Conservation (phyloP, 1,140 invertebrate genomes). For the Bombus confusus region DNA sequence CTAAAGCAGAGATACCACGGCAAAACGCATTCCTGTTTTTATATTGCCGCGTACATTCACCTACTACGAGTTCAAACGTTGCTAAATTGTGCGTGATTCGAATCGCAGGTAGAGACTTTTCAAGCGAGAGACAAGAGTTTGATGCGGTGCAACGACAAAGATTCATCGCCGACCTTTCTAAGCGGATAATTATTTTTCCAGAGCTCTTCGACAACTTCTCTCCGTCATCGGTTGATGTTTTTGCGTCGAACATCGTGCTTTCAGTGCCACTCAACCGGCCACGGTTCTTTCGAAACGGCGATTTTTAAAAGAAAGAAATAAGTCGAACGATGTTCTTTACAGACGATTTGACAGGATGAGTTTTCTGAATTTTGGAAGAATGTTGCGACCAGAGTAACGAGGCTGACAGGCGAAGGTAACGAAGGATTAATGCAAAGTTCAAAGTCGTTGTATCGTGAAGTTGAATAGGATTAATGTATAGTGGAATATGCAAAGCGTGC, state of each 20-base stretch:
- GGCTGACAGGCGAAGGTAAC: background rate
- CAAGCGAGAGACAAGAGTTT: background rate
- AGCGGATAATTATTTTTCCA: constrained; percentile 45
- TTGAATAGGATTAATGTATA: background rate
- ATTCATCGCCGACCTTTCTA: constrained; percentile 17
- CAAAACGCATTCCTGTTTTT: background rate
- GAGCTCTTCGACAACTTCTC: background rate
- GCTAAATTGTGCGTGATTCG: constrained; percentile 18
- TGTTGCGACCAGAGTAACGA: background rate
- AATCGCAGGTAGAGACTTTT: constrained; percentile 21
- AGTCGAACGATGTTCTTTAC: background rate
- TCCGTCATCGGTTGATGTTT: background rate
- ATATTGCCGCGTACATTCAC: background rate
- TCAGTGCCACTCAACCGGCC: background rate
- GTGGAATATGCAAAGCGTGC: background rate
- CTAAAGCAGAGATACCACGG: background rate
- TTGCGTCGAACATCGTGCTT: background rate
- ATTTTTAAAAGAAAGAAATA: constrained; percentile 1
- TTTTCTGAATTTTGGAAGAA: background rate
- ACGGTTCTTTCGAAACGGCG: background rate
- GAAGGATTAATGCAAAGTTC: background rate
- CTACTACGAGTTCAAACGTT: background rate
- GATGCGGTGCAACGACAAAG: background rate
- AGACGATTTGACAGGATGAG: background rate
- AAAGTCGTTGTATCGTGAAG: background rate